Evolutionary conservation across 2,113 vertebrate species (phyloP).

Genomic region (Otocyon megalotis): DNA sequence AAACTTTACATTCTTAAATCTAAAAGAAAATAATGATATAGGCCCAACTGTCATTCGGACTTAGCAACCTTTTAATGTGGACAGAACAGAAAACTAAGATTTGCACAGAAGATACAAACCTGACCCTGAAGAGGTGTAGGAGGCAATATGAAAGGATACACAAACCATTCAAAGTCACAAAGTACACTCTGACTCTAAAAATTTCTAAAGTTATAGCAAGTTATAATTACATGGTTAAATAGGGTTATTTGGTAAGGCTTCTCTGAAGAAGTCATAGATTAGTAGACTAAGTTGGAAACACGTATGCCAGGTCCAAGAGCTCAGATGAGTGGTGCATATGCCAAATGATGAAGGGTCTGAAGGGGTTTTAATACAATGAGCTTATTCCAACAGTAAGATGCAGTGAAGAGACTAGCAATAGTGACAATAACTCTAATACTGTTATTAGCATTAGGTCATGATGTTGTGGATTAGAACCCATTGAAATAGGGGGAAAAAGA

Average conservation of each 20-base stretch:
- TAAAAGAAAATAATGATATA: conserved; percentile 49
- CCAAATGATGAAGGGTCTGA: not conserved
- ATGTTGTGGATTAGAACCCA: not conserved
- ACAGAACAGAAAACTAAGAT: not conserved
- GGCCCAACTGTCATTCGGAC: not conserved
- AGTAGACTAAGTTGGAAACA: not conserved
- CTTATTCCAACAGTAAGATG: conserved; percentile 2
- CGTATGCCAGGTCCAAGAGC: not conserved
- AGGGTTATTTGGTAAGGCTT: conserved; percentile 5
- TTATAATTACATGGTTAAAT: not conserved
- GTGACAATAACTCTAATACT: not conserved
- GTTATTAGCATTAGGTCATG: not conserved
- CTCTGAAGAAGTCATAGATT: conserved; percentile 8
- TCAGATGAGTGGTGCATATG: not conserved
- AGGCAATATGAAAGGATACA: conserved; percentile 16
- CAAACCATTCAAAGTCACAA: not conserved
- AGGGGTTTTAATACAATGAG: not conserved
- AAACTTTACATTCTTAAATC: conserved; percentile 42
- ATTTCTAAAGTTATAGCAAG: not conserved
- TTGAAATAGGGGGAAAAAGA: not conserved
- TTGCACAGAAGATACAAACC: not conserved
- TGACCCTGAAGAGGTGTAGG: not conserved
- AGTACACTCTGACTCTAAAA: not conserved
- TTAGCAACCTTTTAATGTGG: conserved; percentile 28
- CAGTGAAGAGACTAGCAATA: not conserved